Evolutionary conservation across 2,888 invertebrate genomes (phyloP).

Genomic region (Orthosia gracilis): DNA sequence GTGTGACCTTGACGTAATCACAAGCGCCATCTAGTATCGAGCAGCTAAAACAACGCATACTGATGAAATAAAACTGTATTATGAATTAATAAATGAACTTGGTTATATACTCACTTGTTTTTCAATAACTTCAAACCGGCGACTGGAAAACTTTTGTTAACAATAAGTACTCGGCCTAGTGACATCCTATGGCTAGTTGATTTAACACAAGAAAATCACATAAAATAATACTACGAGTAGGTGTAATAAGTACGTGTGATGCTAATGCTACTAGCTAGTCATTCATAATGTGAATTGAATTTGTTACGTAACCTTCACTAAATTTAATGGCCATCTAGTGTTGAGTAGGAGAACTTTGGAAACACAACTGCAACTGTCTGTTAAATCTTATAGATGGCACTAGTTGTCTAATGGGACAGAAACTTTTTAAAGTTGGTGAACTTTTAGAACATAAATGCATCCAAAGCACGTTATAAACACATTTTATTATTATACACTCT

Average conservation of each 20-base stretch:
- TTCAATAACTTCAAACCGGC: slow-evolving; percentile 81
- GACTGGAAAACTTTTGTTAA: slow-evolving; percentile 80
- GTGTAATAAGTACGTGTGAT: not conserved
- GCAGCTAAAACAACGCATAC: not conserved
- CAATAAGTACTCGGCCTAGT: slow-evolving; percentile 79
- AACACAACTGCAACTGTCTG: too few relatives aligned
- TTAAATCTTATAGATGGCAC: slow-evolving; percentile 27
- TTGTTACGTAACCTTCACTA: slow-evolving; percentile 19
- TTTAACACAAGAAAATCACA: not conserved
- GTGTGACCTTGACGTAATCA: not conserved
- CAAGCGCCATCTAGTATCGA: slow-evolving; percentile 25
- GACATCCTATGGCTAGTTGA: slow-evolving; percentile 72
- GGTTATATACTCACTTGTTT: slow-evolving; percentile 78
- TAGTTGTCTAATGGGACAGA: not conserved
- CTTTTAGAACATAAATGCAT: too few relatives aligned
- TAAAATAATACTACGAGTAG: not conserved
- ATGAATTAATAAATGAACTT: not conserved
- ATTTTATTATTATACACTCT: too few relatives aligned
- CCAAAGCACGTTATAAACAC: too few relatives aligned
- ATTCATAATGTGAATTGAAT: not conserved
- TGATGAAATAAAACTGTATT: not conserved
- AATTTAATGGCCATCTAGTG: slow-evolving; percentile 51
- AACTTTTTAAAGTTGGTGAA: not conserved
- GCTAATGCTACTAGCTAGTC: not conserved
- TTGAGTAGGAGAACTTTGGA: slow-evolving; percentile 48